Conservation (phyloP, 2,113 vertebrate genomes). For the Chloropsis hardwickii region DNA sequence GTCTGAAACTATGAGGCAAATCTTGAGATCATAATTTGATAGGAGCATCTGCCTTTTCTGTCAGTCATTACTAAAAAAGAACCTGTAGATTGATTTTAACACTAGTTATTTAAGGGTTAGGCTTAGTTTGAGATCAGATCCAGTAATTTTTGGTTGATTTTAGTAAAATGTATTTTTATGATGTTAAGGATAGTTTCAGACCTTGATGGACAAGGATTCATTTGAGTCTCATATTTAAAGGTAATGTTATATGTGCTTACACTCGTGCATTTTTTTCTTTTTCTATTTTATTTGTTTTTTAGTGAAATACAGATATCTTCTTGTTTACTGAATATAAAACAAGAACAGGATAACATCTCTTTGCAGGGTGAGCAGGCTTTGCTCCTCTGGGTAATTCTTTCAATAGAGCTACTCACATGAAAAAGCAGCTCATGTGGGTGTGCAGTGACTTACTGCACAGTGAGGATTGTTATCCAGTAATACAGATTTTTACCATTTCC, state of each 20-base stretch:
- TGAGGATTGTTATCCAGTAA: not conserved
- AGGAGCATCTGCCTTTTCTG: not conserved
- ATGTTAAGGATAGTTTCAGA: not conserved
- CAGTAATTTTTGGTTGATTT: not conserved
- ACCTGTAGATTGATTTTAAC: not conserved
- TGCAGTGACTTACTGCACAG: not conserved
- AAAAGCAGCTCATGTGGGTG: not conserved
- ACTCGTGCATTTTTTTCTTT: rapidly evolving
- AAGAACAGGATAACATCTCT: not conserved
- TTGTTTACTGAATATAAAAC: not conserved
- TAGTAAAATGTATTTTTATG: not conserved
- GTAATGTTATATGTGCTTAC: not conserved
- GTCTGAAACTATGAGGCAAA: not conserved
- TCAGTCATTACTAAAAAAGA: not conserved
- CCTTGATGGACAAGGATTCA: not conserved
- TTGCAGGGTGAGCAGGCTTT: not conserved
- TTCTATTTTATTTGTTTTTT: not conserved
- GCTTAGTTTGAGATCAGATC: not conserved
- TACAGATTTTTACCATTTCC: not conserved
- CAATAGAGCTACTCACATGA: not conserved
- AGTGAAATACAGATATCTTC: not conserved
- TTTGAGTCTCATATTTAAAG: not conserved
- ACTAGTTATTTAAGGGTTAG: not conserved
- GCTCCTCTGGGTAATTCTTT: not conserved
- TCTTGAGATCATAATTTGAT: conserved; percentile 18